Conservation (phyloP, 2,888 invertebrate species). For the Augiades crinisus region DNA sequence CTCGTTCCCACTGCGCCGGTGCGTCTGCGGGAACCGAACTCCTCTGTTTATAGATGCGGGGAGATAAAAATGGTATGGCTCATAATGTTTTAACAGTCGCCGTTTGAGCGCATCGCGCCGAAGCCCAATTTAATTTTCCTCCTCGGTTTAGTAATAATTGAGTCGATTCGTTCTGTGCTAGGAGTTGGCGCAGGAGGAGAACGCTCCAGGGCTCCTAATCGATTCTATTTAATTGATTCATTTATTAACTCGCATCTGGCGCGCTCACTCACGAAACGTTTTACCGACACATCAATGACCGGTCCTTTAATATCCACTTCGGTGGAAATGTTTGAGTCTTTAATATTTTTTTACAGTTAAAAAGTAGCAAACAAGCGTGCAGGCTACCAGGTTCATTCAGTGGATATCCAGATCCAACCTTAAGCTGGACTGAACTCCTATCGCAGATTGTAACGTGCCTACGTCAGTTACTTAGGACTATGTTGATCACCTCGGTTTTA, state of each 20-base stretch:
- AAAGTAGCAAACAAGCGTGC: too few relatives aligned
- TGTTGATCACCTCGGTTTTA: too few relatives aligned
- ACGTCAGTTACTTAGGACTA: too few relatives aligned
- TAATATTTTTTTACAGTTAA: too few relatives aligned
- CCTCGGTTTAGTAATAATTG: conserved; percentile 69
- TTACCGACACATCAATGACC: background rate
- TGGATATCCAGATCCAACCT: too few relatives aligned
- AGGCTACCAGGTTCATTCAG: too few relatives aligned
- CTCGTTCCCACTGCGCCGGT: conserved; percentile 68
- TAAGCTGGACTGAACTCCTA: too few relatives aligned
- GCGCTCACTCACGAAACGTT: background rate
- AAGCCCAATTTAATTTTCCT: conserved; percentile 73
- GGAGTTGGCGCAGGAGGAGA: conserved; percentile 49
- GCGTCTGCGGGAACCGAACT: conserved; percentile 65
- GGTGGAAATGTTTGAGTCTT: too few relatives aligned
- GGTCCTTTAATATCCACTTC: background rate
- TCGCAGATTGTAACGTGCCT: too few relatives aligned
- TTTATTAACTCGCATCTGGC: conserved; percentile 44
- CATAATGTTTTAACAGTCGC: conserved; percentile 78
- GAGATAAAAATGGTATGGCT: conserved; percentile 75
- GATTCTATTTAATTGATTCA: conserved; percentile 66
- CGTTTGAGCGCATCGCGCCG: conserved; percentile 54
- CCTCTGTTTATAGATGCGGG: conserved; percentile 63
- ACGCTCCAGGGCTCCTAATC: conserved; percentile 53
- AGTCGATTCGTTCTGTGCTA: conserved; percentile 72